phyloP scores from a whole-genome alignment of 1,140 invertebrate genomes.

The Teleogryllus occipitalis region DNA sequence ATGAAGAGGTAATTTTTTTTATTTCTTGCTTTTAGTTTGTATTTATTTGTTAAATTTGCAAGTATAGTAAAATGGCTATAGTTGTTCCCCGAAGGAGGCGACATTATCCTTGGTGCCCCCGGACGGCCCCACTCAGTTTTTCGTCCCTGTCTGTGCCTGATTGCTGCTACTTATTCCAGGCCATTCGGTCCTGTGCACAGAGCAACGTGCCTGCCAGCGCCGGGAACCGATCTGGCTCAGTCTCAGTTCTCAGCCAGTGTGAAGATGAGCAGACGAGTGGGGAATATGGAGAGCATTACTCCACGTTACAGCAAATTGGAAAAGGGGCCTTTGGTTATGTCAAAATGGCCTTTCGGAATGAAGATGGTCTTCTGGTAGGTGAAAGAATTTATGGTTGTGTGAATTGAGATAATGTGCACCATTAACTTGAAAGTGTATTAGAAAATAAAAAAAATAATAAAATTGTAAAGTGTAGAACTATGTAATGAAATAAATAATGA shows the following conservation, averaged over 20 bases:
- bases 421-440: too few relatives aligned
- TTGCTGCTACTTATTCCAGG: not conserved
- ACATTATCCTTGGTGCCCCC: not conserved
- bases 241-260: conserved; percentile 43
- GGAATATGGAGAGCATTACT: conserved; percentile 53
- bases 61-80: not conserved
- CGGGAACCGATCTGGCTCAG: conserved; percentile 37
- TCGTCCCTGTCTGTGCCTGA: not conserved
- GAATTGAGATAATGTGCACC: too few relatives aligned
- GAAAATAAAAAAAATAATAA: too few relatives aligned
- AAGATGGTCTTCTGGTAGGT: conserved; percentile 47
- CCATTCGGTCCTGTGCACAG: conserved; percentile 18
- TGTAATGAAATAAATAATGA: too few relatives aligned
- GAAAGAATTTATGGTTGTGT: too few relatives aligned
- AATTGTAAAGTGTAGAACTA: too few relatives aligned
- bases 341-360: conserved; percentile 53
- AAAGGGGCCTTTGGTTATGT: conserved; percentile 71
- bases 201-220: conserved; percentile 4
- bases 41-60: not conserved
- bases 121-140: not conserved
- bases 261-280: conserved; percentile 45
- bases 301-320: conserved; percentile 61
- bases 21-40: not conserved
- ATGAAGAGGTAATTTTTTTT: not conserved
- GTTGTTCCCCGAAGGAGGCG: not conserved